Conservation (phyloP, 2,888 invertebrate genomes). For the Ditula angustiorana region DNA sequence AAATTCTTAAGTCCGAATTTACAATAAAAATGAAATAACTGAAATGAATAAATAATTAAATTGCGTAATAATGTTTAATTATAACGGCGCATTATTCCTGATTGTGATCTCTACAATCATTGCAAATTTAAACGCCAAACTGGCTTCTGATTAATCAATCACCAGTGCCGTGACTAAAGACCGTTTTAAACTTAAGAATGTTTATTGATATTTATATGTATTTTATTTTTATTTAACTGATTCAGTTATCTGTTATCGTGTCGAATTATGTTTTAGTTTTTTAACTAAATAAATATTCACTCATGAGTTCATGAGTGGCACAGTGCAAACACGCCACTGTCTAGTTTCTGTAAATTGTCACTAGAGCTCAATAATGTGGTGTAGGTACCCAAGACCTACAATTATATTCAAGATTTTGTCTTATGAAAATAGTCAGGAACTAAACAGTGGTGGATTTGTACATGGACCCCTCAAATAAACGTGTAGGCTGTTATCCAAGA, state of each 20-base stretch:
- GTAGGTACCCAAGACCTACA: too few relatives aligned
- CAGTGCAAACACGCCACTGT: too few relatives aligned
- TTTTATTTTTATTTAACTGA: background rate
- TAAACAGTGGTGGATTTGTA: too few relatives aligned
- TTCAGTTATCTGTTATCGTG: background rate
- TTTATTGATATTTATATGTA: background rate
- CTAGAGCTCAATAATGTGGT: too few relatives aligned
- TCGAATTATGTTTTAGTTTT: background rate
- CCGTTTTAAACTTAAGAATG: background rate
- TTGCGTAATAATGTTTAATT: background rate
- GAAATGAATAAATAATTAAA: background rate
- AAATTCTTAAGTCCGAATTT: conserved; percentile 14
- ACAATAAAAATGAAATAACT: background rate
- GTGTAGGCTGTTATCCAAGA: too few relatives aligned
- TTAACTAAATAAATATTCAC: background rate
- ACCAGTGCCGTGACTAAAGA: background rate
- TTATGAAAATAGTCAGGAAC: too few relatives aligned
- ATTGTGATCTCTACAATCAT: background rate
- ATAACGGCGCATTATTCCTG: background rate
- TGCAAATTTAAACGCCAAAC: background rate
- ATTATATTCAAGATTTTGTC: too few relatives aligned
- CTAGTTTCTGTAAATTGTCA: too few relatives aligned
- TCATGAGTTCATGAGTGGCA: too few relatives aligned
- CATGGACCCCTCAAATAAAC: too few relatives aligned
- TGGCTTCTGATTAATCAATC: background rate